A percentile compares a stretch with the other conserved stretches of the same genome.
Conservation (phyloP, 2,113 vertebrate genomes). For the Brachypodius melanocephalos region DNA sequence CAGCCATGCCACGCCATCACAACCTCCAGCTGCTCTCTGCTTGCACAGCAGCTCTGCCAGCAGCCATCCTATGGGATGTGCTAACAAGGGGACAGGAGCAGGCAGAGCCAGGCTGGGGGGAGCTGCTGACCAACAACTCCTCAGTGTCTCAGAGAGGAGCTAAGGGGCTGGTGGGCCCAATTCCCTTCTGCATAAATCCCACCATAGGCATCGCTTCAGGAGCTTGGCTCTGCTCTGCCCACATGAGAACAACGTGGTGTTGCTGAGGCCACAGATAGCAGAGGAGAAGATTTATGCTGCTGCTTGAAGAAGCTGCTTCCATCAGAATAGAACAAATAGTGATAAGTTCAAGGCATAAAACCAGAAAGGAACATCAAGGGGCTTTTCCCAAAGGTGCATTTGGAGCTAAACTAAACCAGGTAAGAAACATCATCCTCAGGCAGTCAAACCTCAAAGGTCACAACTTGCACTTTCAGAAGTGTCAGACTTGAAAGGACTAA, state of each 20-base stretch:
- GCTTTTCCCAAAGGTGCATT: background rate
- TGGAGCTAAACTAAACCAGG: background rate
- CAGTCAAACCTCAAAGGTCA: background rate
- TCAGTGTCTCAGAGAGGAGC: background rate
- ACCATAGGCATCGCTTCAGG: rapidly evolving
- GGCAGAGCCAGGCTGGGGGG: background rate
- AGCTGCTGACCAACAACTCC: background rate
- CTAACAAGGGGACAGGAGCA: background rate
- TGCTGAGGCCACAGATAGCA: background rate
- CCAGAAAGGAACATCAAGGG: background rate
- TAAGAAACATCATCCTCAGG: background rate
- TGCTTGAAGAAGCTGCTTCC: background rate
- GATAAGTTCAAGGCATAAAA: background rate
- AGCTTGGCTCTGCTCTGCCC: background rate
- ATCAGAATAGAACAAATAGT: background rate
- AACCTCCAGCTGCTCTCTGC: background rate
- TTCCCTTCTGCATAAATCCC: background rate
- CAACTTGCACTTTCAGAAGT: rapidly evolving
- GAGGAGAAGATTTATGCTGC: background rate
- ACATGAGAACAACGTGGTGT: rapidly evolving
- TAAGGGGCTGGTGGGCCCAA: background rate
- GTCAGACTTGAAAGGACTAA: background rate
- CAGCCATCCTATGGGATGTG: background rate
- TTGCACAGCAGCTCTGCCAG: background rate
- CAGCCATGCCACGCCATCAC: background rate